phyloP scores from a whole-genome alignment of 1,140 invertebrate species.

The Drosophila nigromelanica region DNA sequence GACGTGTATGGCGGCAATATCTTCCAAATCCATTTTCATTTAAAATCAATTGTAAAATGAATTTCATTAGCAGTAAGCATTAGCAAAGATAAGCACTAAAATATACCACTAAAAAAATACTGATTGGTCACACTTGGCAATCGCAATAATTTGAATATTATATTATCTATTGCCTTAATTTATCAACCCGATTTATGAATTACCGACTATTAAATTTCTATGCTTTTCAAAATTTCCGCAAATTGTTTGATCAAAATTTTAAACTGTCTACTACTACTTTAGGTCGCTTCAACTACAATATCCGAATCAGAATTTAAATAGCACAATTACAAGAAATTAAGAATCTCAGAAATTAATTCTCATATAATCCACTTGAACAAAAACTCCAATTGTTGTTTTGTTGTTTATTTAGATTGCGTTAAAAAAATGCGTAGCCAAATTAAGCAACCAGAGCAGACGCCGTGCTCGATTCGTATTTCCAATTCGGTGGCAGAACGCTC shows the following conservation, averaged over 20 bases:
- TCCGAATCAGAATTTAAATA: too few relatives aligned
- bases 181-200: too few relatives aligned
- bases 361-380: neutral
- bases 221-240: too few relatives aligned
- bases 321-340: too few relatives aligned
- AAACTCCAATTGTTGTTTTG: neutral
- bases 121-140: too few relatives aligned
- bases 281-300: too few relatives aligned
- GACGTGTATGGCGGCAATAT: constrained; percentile 50
- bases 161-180: too few relatives aligned
- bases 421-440: constrained; percentile 72
- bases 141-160: too few relatives aligned
- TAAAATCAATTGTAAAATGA: neutral
- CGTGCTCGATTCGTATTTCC: constrained; percentile 99
- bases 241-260: too few relatives aligned
- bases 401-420: constrained; percentile 29
- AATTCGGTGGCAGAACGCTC: constrained; percentile 97
- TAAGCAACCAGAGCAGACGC: constrained; percentile 99
- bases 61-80: constrained; percentile 6
- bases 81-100: neutral
- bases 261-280: too few relatives aligned
- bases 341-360: neutral
- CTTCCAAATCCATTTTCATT: constrained; percentile 50
- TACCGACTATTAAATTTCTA: too few relatives aligned
- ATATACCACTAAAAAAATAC: neutral